A percentile compares a stretch with the other conserved stretches of the same genome.
Evolutionary conservation across 2,888 invertebrate species (phyloP).

Genomic region (Salticus scenicus): DNA sequence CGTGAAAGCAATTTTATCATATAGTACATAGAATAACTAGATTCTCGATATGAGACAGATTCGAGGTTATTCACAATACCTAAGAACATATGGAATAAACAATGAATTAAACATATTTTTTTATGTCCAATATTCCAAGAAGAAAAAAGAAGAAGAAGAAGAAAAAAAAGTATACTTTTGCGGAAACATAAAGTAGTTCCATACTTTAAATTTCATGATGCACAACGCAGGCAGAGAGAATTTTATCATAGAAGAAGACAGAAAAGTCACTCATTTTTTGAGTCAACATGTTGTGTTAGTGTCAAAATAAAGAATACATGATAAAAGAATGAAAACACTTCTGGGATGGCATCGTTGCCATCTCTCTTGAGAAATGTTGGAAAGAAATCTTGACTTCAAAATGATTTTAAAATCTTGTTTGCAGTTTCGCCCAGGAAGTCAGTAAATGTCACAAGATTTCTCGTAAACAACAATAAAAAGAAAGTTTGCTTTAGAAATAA

Average conservation of each 20-base stretch:
- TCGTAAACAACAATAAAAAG: slow-evolving; percentile 16
- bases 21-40: too few species aligned
- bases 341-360: not conserved
- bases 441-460: slow-evolving; percentile 19
- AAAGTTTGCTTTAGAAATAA: not conserved
- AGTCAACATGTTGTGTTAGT: not conserved
- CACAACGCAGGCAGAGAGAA: not conserved
- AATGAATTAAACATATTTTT: too few species aligned
- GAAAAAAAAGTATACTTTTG: too few species aligned
- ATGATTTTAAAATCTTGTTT: slow-evolving; percentile 14
- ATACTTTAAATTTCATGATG: not conserved
- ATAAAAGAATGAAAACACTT: not conserved
- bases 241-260: not conserved
- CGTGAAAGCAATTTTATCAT: too few species aligned
- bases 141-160: too few species aligned
- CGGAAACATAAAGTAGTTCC: too few species aligned
- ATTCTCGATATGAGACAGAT: too few species aligned
- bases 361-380: not conserved
- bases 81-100: too few species aligned
- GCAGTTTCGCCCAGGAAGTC: slow-evolving; percentile 2
- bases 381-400: slow-evolving; percentile 10
- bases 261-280: not conserved
- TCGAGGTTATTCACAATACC: too few species aligned
- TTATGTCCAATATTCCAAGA: too few species aligned
- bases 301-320: not conserved